Base-by-base conservation (phyloP, 2,113 vertebrate species). In the Piaya cayana region DNA sequence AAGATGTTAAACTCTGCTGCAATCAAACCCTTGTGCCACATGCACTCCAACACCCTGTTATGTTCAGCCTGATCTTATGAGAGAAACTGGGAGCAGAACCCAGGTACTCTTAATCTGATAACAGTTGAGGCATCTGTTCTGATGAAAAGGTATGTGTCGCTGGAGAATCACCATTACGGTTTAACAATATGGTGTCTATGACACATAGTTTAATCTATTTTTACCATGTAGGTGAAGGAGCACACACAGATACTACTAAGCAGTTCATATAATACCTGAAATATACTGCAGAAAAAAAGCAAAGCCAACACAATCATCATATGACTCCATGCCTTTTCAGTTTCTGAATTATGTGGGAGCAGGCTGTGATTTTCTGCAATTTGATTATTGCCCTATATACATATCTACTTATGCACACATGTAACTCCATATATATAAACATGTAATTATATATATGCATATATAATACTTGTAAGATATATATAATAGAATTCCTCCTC, bases 181-280 rank as follows among this genome's bases (percentile, higher is more conserved):
- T 81, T 92, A 92, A 90, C 56, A 86, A 68, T 16, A 62, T 9
- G 52, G 87, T 82, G 72, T 78, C 88, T 86, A 19, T 93, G 85
- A 90, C 88, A 85, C 81, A 94, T 45, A 67, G 52, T 81, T 94
- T 90, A 93, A 82, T 85, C 74, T 94, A 32, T 90, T 94, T 92
- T 90, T 96, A 49, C 68, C 60, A 77, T 16, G 56, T 50, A 87
- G 88, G 82, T 86, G 92, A 85, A 86, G 56, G 55, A 93, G 56
- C 1, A 6, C 71, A 90, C 58, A 47, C 45, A 90, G 52, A 80
- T 18, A 88, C 68, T 69, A 63, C 67, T 74, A n/a, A 77, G 82
- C 81, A 75, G 26, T 83, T 94, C 87, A 56, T 43, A 45, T 20
- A 67, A 80, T 59, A 90, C 34, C 71, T 80, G 90, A 86, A 95